phyloP scores from a whole-genome alignment of 2,888 invertebrate genomes.

The Ctenicera cuprea region DNA sequence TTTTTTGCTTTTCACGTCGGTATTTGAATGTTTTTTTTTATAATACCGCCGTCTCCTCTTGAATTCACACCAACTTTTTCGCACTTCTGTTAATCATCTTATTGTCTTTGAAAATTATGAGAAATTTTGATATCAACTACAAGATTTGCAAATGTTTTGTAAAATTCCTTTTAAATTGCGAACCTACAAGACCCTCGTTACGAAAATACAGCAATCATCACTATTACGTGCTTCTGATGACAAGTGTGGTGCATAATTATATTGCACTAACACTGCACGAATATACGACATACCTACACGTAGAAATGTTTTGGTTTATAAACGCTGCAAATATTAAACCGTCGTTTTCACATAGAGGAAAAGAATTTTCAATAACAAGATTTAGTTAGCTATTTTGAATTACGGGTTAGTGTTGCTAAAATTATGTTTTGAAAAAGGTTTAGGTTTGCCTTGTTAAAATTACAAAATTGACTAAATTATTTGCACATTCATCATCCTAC shows the following conservation, averaged over 20 bases:
- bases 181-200: constrained; percentile 10
- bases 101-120: no score
- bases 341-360: neutral
- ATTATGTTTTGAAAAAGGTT: no score
- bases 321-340: neutral
- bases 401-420: no score
- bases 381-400: no score
- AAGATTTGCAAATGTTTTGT: neutral
- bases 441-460: no score
- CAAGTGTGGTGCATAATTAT: constrained; percentile 37
- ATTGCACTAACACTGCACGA: constrained; percentile 11
- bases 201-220: constrained; percentile 37
- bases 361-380: neutral
- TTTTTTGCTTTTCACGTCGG: no score
- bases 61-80: no score
- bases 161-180: constrained; percentile 20
- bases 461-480: neutral
- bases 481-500: no score
- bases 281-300: constrained; percentile 3
- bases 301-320: constrained; percentile 8
- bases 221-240: constrained; percentile 40
- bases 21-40: neutral
- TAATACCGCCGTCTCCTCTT: no score
- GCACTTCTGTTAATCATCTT: no score
- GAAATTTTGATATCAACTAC: neutral